Percentiles rank a stretch among this genome's conserved stretches.
These are phyloP conservation scores for Aphelocoma coerulescens DNA, from an alignment of 2,113 vertebrate species.

Conservation along the genomic window DNA sequence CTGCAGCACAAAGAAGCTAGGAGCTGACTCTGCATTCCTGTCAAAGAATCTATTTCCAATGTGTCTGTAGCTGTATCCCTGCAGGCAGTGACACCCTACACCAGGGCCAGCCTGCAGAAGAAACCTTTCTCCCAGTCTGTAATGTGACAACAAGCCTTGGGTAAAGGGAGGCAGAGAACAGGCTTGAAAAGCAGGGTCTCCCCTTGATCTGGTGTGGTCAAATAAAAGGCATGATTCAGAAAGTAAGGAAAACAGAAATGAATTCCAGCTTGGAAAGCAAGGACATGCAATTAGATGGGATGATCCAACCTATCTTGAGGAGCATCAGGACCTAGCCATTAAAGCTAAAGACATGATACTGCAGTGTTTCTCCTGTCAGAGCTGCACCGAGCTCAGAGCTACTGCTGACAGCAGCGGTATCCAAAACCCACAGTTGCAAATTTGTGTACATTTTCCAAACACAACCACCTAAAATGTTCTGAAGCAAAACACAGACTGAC, in stretches of 20 bases:
- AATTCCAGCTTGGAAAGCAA: background rate
- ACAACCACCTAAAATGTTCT: background rate
- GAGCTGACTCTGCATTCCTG: background rate
- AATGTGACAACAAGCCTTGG: rapidly evolving
- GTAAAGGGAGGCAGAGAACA: background rate
- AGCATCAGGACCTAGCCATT: background rate
- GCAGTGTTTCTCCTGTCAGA: background rate
- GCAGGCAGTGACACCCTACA: background rate
- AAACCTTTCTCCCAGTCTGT: background rate
- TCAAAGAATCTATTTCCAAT: background rate
- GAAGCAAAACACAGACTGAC: background rate
- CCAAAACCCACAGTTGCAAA: background rate
- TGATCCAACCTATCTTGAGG: background rate
- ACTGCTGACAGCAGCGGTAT: background rate
- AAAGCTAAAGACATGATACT: background rate
- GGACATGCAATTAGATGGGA: background rate
- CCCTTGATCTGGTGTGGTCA: background rate
- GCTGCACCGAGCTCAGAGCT: background rate
- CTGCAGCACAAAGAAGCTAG: background rate
- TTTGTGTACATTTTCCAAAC: background rate
- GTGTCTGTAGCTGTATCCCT: background rate
- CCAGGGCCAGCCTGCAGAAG: background rate
- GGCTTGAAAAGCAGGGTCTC: background rate
- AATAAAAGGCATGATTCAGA: background rate
- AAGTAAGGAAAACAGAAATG: background rate